Conservation (phyloP, 1,140 invertebrate species). For the Temnothorax curvispinosus region DNA sequence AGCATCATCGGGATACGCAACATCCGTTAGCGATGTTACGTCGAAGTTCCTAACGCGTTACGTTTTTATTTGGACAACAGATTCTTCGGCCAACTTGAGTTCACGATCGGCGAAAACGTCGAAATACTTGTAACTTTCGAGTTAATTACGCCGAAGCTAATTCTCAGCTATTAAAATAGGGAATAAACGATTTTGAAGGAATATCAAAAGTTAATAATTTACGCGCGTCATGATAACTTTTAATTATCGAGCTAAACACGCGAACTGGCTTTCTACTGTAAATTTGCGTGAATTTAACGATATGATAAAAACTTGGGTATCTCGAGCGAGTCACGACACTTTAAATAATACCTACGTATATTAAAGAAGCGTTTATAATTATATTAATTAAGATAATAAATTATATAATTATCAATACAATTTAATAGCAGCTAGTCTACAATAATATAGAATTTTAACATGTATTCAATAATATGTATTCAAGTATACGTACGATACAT, state of each 20-base stretch:
- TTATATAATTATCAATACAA: not conserved
- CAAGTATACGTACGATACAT: not conserved
- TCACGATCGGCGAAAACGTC: conserved; percentile 4
- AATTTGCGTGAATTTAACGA: not conserved
- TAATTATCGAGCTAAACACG: conserved; percentile 7
- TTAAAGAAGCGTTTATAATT: not conserved
- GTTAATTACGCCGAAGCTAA: not conserved
- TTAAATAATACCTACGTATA: not conserved
- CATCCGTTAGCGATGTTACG: conserved; percentile 4
- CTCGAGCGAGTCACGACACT: not conserved
- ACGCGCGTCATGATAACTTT: not conserved
- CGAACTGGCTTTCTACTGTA: conserved; percentile 1
- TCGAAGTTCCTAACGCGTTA: not conserved
- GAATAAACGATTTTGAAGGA: not conserved
- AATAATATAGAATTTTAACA: not conserved
- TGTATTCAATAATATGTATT: not conserved
- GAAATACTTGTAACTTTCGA: not conserved
- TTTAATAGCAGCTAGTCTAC: not conserved
- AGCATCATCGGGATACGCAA: not conserved
- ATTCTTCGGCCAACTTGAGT: not conserved
- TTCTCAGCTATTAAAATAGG: not conserved
- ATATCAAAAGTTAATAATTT: not conserved
- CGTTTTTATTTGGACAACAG: not conserved
- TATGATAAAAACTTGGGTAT: not conserved
- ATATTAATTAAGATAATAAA: not conserved